phyloP scores from a whole-genome alignment of 2,113 vertebrate species.

The Suncus etruscus region DNA sequence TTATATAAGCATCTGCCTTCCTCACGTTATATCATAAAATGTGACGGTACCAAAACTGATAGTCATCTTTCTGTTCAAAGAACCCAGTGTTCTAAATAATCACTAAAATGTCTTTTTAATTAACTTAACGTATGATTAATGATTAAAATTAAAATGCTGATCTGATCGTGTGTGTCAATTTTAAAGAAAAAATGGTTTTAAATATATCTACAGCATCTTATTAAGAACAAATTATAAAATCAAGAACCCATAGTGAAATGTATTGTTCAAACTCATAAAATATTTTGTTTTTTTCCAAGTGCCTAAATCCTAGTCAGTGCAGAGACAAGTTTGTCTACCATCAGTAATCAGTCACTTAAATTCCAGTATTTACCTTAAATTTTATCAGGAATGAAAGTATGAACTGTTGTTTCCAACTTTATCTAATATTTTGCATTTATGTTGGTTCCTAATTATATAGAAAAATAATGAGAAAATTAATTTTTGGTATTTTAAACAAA shows the following conservation, averaged over 20 bases:
- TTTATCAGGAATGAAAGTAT: background rate
- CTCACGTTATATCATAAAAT: background rate
- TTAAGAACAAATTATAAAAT: background rate
- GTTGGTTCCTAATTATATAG: background rate
- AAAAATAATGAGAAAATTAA: background rate
- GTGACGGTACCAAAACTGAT: background rate
- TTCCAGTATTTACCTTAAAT: background rate
- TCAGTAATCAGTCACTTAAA: background rate
- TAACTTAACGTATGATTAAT: constrained; percentile 35
- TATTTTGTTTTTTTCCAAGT: background rate
- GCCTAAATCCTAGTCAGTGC: background rate
- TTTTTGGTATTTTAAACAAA: constrained; percentile 51
- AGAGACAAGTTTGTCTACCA: background rate
- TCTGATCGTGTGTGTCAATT: background rate
- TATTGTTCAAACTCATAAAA: background rate
- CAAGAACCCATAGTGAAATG: background rate
- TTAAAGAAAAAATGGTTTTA: constrained; percentile 42
- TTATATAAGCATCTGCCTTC: background rate
- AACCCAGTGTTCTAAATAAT: background rate
- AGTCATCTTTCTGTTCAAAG: background rate
- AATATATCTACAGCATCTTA: background rate
- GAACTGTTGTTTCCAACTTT: background rate
- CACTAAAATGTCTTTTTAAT: background rate
- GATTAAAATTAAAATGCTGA: constrained; percentile 19
- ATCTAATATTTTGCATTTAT: constrained; percentile 2